Percentiles rank a stretch among this genome's conserved stretches.
Evolutionary conservation across 1,140 invertebrate species (phyloP).

Genomic region (Holcopasites calliopsidis): DNA sequence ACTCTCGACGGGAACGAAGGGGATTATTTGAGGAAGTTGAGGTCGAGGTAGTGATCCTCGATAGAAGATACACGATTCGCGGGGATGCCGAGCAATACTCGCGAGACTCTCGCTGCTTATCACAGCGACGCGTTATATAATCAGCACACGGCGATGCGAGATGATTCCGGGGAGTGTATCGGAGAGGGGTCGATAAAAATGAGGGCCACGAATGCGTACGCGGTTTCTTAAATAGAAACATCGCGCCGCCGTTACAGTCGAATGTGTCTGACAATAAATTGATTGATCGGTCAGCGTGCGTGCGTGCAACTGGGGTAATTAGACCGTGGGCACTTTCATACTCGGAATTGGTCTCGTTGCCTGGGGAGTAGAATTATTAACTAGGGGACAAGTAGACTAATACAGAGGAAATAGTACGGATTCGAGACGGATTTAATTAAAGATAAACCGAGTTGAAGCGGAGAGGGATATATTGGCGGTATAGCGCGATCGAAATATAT

Average conservation of each 20-base stretch:
- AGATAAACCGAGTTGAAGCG: not conserved
- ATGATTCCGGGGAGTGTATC: conserved; percentile 1
- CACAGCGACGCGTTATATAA: conserved; percentile 36
- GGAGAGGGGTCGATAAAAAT: conserved; percentile 7
- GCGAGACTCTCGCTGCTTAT: not conserved
- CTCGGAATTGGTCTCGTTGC: not conserved
- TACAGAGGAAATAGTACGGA: too few relatives aligned
- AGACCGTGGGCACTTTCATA: not conserved
- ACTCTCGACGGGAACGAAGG: too few relatives aligned
- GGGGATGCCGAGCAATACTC: not conserved
- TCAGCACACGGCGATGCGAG: conserved; percentile 26
- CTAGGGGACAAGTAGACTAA: too few relatives aligned
- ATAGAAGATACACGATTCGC: not conserved
- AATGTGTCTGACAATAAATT: conserved; percentile 31
- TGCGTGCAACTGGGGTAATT: not conserved
- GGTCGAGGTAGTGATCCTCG: too few relatives aligned
- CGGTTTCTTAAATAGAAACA: not conserved
- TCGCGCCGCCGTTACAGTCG: too few relatives aligned
- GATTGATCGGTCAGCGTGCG: not conserved
- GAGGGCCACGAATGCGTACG: conserved; percentile 4
- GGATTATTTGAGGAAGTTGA: too few relatives aligned
- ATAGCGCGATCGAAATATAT: not conserved
- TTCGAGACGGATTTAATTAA: not conserved
- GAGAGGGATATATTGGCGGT: not conserved
- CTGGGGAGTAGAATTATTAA: not conserved